Evolutionary conservation across 30 jellyfish, hydroid and myxozoan genomes (phyloP), one percentile per base, ranked within the genome.

Genomic region (Nemopilema nomurai): DNA sequence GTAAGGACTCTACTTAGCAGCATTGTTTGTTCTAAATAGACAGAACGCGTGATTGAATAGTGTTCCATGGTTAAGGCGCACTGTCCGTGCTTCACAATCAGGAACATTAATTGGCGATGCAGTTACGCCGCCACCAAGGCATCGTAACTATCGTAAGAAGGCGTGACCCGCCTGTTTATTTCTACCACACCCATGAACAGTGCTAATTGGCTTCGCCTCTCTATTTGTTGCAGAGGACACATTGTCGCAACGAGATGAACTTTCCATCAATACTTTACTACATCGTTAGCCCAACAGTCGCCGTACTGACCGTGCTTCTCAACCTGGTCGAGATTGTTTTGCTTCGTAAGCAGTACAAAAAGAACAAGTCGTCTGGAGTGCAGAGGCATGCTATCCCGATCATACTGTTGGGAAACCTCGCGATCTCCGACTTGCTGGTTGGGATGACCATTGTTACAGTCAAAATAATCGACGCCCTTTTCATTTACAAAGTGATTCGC

Each of bases 391-490:
- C 83, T 0, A 28, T 62, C 16, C 79, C 94, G 28, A 32, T 66
- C 8, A 74, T 85, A 33, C 74, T 49, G 63, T 53, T 85, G n/a
- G 50, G 69, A 25, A 85, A 85, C 52, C 65, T 85, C 4, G 88
- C 94, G 1, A 20, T 50, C 21, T 85, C 94, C 23, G 94, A 85
- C 68, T n/a, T 75, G 19, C 68, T 75, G 28, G 94, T 85, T 1
- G 94, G 94, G 16, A 26, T 75, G 16, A 73, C 75, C 4, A 83
- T 74, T 0, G 4, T 66, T 22, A 19, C 28, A n/a, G 67, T 68
- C 49, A 81, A 81, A 32, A 62, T 81, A 3, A 17, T 81, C n/a
- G n/a, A 18, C 52, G 69, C 27, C 49, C 63, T 69, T 0, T 17
- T 17, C 33, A 23, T 21, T 16, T 26, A 41, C 32, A 51, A 67